Base-by-base conservation (phyloP, 2,888 invertebrate genomes). In the Pinctada fucata region DNA sequence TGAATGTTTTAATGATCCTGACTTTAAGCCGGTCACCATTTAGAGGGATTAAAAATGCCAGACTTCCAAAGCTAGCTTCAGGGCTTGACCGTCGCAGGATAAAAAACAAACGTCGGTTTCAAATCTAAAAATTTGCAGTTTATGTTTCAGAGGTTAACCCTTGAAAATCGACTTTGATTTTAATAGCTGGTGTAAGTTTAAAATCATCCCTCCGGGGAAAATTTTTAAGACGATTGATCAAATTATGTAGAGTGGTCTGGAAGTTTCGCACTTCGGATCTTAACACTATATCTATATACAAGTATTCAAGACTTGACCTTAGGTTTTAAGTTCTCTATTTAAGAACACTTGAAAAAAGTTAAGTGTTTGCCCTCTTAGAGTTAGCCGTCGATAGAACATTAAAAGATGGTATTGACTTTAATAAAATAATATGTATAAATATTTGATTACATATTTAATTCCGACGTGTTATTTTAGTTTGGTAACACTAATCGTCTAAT, bases 251-350 rank as follows among this genome's bases (percentile, higher is more conserved):
- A 58, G 58, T 13, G 13, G 58, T 58, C 58, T 58, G 13, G 58
- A 58, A 58, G 6, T 58, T 31, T 31, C 31, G 31, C 31, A 31
- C 31, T 31, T 69, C 49, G 49, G 69, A 69, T 69, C 69, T 69
- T 50, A 69, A 50, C 49, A 69, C 69, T 69, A 69, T 69, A 69
- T 49, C 51, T 69, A 50, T 49, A 69, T 69, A 51, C 69, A 49
- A 69, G 51, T 50, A 51, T 69, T 69, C 49, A 69, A 50, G 69
- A 69, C 49, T 69, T 31, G 31, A 31, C 31, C 31, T 31, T 31
- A 31, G 31, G 31, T 31, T 31, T 31, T 31, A 31, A 31, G 31
- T 31, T 31, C 31, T 31, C 31, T 31, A 31, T 31, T 31, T 31
- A 31, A 31, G 31, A 31, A 31, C 31, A 31, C 31, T 31, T 31